Base-by-base conservation (phyloP, 1,140 invertebrate species). In the Heliconius melpomene region DNA sequence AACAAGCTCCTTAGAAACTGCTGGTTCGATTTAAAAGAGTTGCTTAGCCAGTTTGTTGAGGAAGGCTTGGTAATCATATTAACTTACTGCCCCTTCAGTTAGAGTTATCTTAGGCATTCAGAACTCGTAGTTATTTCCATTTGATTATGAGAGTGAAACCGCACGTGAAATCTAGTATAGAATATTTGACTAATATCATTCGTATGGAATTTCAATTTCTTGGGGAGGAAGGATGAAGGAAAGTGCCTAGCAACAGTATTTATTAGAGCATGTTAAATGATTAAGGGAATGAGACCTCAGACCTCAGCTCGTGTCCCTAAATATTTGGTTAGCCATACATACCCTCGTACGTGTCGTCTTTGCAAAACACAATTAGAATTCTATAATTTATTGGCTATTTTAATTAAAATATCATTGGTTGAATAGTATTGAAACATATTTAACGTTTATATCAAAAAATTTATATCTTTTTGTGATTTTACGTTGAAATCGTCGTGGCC, bases 231-330 rank as follows among this genome's bases (percentile, higher is more conserved):
- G 60, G 60, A 11, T 57, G 20, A 26, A 66, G 60, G n/a, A n/a
- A 29, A 16, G 8, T 23, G 54, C 54, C 60, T 66, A 29, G 60
- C 60, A 13, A 13, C 23, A 23, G 23, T 66, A 66, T 26, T 66
- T 66, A 66, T 66, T 66, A 29, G 60, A 66, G 60, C 60, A 66
- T 66, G 26, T 66, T 26, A 66, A 66, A 66, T 66, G 60, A 60
- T 60, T 60, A 60, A 66, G 60, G 23, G 60, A 66, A 66, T 29
- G 60, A 29, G 60, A 66, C 60, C 60, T 66, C 60, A 66, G 60
- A 66, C 60, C 60, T 26, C 60, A 66, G 26, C 11, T 57, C 20
- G 23, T 26, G 60, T 13, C 60, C 23, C 13, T 7, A 66, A 66
- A 66, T 66, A 66, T 66, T 66, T 66, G 60, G 60, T 66, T 26